A percentile compares a stretch with the other conserved stretches of the same genome.
phyloP scores from a whole-genome alignment of 2,113 vertebrate genomes.

The Melospiza georgiana region DNA sequence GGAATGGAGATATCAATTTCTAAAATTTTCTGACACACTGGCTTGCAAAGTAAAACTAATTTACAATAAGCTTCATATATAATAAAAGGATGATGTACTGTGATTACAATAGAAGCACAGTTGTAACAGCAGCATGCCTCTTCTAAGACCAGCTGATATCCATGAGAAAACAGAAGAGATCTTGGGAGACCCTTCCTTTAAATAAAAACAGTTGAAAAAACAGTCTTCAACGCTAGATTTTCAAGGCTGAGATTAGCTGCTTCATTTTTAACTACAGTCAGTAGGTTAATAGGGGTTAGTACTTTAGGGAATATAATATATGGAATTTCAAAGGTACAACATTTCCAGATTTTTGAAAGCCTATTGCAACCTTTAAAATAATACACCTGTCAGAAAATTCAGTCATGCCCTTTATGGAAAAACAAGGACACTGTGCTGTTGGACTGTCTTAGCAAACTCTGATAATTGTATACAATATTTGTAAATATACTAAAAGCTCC shows the following conservation, averaged over 20 bases:
- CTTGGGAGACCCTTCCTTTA: neutral
- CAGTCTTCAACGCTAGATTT: neutral
- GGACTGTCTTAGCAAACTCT: neutral
- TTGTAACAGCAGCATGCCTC: neutral
- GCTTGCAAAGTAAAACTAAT: neutral
- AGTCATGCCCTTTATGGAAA: neutral
- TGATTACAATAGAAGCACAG: neutral
- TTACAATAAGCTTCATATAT: neutral
- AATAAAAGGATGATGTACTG: too few relatives aligned
- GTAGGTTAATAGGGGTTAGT: neutral
- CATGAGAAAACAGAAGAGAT: neutral
- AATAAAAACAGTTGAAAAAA: neutral
- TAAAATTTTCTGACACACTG: neutral
- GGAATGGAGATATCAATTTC: neutral
- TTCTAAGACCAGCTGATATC: neutral
- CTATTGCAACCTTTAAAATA: neutral
- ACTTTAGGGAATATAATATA: neutral
- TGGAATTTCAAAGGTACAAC: neutral
- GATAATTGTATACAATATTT: fast-evolving
- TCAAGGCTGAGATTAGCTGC: neutral
- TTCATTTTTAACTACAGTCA: neutral
- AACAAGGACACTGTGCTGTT: neutral
- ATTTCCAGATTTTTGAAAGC: neutral
- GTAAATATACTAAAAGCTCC: neutral
- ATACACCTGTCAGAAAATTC: neutral